Percentiles rank a stretch among this genome's conserved stretches.
These are phyloP conservation scores for Cardiocondyla obscurior DNA, from an alignment of 1,140 invertebrate species.

Conservation along the genomic window DNA sequence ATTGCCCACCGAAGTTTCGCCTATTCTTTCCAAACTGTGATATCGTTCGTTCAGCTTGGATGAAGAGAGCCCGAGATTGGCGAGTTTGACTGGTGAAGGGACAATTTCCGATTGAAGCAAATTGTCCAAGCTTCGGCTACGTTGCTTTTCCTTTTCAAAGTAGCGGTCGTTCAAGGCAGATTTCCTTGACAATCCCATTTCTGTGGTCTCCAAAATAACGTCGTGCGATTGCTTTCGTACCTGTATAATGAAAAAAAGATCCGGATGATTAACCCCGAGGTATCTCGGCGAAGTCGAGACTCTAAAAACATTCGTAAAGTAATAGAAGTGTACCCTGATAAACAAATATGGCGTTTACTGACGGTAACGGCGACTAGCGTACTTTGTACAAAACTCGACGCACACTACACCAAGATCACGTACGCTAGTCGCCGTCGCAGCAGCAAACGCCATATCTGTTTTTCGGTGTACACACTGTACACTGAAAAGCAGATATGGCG, in stretches of 20 bases:
- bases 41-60: constrained; percentile 93
- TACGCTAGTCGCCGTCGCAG: too few species aligned
- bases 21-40: constrained; percentile 90
- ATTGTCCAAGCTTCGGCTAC: constrained; percentile 93
- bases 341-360: too few species aligned
- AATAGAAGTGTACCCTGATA: too few species aligned
- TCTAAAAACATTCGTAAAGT: too few species aligned
- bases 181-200: constrained; percentile 89
- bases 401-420: too few species aligned
- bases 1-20: constrained; percentile 83
- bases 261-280: too few species aligned
- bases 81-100: constrained; percentile 84
- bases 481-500: too few species aligned
- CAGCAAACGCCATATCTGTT: too few species aligned
- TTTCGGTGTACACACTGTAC: too few species aligned
- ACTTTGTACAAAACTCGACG: too few species aligned
- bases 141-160: constrained; percentile 92
- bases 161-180: constrained; percentile 95
- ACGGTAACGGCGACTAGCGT: too few species aligned
- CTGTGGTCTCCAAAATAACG: constrained; percentile 83
- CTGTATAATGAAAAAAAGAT: constrained; percentile 56
- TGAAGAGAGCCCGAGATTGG: constrained; percentile 91
- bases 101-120: constrained; percentile 86
- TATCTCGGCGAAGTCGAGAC: too few species aligned
- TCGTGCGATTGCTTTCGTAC: constrained; percentile 90